Percentiles rank a stretch among this genome's conserved stretches.
Evolutionary conservation across 2,888 invertebrate species (phyloP).

Genomic region (Podabrus alpinus): DNA sequence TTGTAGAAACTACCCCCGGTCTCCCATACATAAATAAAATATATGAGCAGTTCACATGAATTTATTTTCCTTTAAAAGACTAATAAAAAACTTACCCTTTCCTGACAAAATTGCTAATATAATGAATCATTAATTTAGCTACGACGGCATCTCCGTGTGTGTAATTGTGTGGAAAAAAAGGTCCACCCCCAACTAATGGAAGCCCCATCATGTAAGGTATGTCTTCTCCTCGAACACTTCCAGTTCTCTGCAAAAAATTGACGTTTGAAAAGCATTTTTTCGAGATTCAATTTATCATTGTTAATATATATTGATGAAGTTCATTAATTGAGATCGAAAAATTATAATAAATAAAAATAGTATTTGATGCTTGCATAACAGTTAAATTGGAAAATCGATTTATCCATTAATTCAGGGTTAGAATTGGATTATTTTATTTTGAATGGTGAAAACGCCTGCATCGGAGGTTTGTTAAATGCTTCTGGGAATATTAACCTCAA

Average conservation of each 20-base stretch:
- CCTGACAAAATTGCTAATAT: slow-evolving; percentile 85
- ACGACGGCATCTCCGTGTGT: slow-evolving; percentile 76
- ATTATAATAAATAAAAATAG: neutral
- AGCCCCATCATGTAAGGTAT: slow-evolving; percentile 83
- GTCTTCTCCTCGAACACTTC: slow-evolving; percentile 86
- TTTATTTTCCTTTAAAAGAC: neutral
- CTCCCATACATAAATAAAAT: neutral
- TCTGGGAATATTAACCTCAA: neutral
- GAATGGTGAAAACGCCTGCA: neutral
- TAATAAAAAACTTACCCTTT: slow-evolving; percentile 71
- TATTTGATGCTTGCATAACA: neutral
- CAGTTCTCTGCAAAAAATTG: slow-evolving; percentile 64
- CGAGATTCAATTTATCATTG: neutral
- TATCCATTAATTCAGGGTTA: neutral
- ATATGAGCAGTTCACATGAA: neutral
- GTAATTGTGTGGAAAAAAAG: slow-evolving; percentile 76
- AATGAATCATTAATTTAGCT: slow-evolving; percentile 79
- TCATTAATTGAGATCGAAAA: neutral
- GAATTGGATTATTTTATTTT: neutral
- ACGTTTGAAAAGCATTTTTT: neutral
- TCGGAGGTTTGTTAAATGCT: neutral
- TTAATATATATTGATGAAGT: neutral
- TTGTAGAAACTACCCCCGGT: neutral
- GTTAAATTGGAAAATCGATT: neutral
- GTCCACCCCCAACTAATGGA: slow-evolving; percentile 69